phyloP scores from a whole-genome alignment of 2,113 vertebrate species.

The Trinectes maculatus region DNA sequence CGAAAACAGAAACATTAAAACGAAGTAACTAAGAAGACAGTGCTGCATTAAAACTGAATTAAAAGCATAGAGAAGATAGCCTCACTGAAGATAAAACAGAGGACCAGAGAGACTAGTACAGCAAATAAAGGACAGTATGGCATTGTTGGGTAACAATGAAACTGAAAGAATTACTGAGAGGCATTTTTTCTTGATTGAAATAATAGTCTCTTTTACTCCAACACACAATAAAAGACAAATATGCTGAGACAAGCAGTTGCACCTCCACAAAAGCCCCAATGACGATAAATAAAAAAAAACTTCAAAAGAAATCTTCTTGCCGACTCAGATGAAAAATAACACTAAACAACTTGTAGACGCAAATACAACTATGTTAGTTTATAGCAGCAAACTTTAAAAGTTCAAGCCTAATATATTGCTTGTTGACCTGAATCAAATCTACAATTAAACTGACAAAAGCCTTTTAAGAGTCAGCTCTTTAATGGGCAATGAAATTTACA shows the following conservation, averaged over 20 bases:
- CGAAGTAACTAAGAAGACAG: neutral
- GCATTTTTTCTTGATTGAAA: conserved; percentile 27
- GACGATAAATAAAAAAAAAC: too few relatives aligned
- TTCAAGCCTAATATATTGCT: neutral
- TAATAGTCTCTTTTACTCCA: conserved; percentile 18
- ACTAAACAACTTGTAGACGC: conserved; percentile 12
- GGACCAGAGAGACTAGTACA: conserved; percentile 12
- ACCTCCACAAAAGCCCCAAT: conserved; percentile 19
- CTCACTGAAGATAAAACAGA: conserved; percentile 10
- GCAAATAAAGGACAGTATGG: conserved; percentile 22
- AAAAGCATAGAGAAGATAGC: neutral
- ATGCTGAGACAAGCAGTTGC: conserved; percentile 47
- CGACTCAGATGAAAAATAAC: conserved; percentile 9
- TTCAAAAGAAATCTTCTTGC: conserved; percentile 29
- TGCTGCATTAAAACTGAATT: neutral
- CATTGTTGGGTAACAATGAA: conserved; percentile 22
- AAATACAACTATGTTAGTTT: conserved; percentile 12
- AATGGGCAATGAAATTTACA: conserved; percentile 10
- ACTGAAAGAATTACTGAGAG: conserved; percentile 33
- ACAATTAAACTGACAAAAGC: conserved; percentile 16
- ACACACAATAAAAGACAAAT: conserved; percentile 34
- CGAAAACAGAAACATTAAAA: neutral
- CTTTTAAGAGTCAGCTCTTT: neutral
- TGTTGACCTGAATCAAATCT: conserved; percentile 13
- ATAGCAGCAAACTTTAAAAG: neutral